Evolutionary conservation across 2,113 vertebrate genomes (phyloP), one percentile per base, ranked within the genome.

Genomic region (Xyliphius kryptos): DNA sequence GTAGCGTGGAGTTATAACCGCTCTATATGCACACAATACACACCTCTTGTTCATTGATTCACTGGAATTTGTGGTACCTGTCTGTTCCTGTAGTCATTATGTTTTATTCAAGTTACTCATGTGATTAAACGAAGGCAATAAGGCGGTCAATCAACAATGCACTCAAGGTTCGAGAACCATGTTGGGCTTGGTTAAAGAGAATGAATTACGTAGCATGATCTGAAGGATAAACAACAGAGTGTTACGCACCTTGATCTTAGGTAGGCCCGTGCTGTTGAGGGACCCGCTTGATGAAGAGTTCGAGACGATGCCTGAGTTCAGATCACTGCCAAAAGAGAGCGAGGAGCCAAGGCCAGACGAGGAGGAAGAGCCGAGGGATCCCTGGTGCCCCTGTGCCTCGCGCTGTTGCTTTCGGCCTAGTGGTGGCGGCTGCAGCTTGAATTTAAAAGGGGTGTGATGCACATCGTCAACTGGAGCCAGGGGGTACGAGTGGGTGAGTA

Each of bases 361-460:
- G 5, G 85, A 83, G 8, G 80, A 77, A 0, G 81, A 86, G 49
- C 84, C 86, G 55, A 86, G 76, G 0, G 83, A 86, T 71, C 83
- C 77, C 67, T 66, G 69, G 67, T 79, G 66, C 1, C 46, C 60
- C 62, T 82, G 86, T 50, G 78, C 79, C 0, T 91, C 90, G 4
- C 90, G 79, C 56, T 92, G 79, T 56, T 92, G 88, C 71, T 90
- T 91, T 37, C 88, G 82, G 51, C 92, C 92, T 36, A 88, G 81
- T 0, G 92, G 92, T 0, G 92, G 92, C 0, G 92, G 92, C 82
- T 95, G 92, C 70, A 95, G 85, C 81, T 95, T 94, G 80, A 95
- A 95, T 79, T 95, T 93, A 81, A 92, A 94, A 14, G 90, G 86
- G 17, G 88, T 87, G 38, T 89, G 79, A 20, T 80, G 52, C 40